Evolutionary conservation across 1,140 invertebrate genomes (phyloP).

Genomic region (Aphelenchoides besseyi): DNA sequence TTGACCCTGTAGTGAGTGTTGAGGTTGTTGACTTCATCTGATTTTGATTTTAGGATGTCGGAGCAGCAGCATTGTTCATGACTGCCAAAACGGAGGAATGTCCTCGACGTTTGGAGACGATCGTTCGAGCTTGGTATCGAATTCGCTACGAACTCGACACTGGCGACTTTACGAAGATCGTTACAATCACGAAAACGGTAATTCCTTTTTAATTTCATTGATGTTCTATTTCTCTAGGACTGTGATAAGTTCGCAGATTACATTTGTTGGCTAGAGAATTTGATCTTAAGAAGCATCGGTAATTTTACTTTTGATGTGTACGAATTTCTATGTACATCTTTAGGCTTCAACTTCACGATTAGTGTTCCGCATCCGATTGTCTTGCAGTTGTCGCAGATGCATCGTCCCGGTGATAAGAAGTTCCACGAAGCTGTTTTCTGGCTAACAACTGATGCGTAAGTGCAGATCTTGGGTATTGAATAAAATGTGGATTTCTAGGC

Average conservation of each 20-base stretch:
- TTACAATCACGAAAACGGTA: conserved; percentile 28
- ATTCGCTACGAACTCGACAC: conserved; percentile 16
- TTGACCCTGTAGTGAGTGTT: conserved; percentile 40
- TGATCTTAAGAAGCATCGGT: conserved; percentile 49
- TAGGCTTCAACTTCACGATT: conserved; percentile 43
- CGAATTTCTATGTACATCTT: conserved; percentile 21
- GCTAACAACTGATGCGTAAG: conserved; percentile 46
- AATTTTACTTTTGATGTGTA: background rate
- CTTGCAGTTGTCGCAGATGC: conserved; percentile 13
- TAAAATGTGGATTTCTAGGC: conserved; percentile 22
- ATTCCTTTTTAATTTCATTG: conserved; percentile 20
- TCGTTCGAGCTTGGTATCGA: conserved; percentile 44
- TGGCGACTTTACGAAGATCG: conserved; percentile 23
- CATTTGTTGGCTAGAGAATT: conserved; percentile 46
- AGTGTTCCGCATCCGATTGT: conserved; percentile 44
- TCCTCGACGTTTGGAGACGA: conserved; percentile 39
- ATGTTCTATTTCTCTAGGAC: conserved; percentile 27
- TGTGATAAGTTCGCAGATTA: conserved; percentile 36
- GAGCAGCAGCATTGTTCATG: conserved; percentile 40
- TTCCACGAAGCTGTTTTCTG: conserved; percentile 36
- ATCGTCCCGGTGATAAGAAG: conserved; percentile 18
- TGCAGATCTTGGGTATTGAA: conserved; percentile 17
- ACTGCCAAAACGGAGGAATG: conserved; percentile 44
- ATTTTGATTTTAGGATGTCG: conserved; percentile 35
- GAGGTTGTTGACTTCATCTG: conserved; percentile 8